phyloP scores from a whole-genome alignment of 53 echinoderm and acorn worm genomes.

The Stichopus horrens region DNA sequence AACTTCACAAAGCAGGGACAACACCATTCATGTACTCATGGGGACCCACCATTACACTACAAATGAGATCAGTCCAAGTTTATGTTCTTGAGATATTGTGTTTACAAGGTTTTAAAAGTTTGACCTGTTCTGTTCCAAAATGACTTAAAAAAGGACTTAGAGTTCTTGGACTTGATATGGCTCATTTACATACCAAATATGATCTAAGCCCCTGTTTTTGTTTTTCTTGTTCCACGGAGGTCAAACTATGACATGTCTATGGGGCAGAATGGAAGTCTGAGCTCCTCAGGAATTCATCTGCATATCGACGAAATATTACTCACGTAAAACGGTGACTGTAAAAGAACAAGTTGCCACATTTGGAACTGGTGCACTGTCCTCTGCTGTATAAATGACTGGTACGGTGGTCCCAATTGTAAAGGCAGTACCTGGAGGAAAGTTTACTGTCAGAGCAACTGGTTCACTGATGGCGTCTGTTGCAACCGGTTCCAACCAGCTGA shows the following conservation, averaged over 20 bases:
- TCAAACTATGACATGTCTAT: too few species aligned
- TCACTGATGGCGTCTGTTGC: slow-evolving; percentile 53
- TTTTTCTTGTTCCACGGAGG: too few species aligned
- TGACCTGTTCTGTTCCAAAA: too few species aligned
- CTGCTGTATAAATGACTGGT: slow-evolving; percentile 50
- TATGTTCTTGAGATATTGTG: too few species aligned
- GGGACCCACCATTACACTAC: too few species aligned
- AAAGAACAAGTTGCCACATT: slow-evolving; percentile 54
- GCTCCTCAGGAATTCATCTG: not conserved
- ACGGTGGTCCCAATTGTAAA: slow-evolving; percentile 37
- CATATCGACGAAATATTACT: not conserved
- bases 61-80: too few species aligned
- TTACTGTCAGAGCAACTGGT: slow-evolving; percentile 36
- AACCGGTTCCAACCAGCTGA: slow-evolving; percentile 40
- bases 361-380: slow-evolving; percentile 50
- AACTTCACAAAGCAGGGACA: too few species aligned
- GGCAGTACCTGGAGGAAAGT: slow-evolving; percentile 21
- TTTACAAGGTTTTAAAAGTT: too few species aligned
- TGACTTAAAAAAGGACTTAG: too few species aligned
- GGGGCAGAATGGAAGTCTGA: too few species aligned
- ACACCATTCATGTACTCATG: too few species aligned
- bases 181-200: not conserved
- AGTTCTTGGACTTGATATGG: too few species aligned
- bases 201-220: not conserved
- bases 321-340: slow-evolving; percentile 51